Base-by-base conservation (phyloP, 2,888 invertebrate species). In the Cenopis cana region DNA sequence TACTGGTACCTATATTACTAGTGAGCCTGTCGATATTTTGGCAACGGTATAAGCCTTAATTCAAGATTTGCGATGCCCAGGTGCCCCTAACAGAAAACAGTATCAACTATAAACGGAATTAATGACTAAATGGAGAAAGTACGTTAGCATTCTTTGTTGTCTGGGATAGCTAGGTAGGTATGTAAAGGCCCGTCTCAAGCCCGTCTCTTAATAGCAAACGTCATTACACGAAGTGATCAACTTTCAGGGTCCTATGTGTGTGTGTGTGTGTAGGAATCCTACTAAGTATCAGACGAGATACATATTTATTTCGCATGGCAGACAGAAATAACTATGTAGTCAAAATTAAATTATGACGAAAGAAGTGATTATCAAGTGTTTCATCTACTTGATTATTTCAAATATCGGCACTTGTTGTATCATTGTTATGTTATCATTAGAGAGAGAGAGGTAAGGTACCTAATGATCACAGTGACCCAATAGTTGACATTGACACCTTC, bases 121-220 rank as follows among this genome's bases (percentile, higher is more conserved):
- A 52, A 17, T 50, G 36, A 33, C 11, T 20, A 10, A 20, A 20
- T 62, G 36, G 17, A 65, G 33, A 33, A 56, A 50, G 20, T 24
- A 52, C 57, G n/a, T 18, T 49, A 9, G 17, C 60, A 66, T 54
- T 70, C 59, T 70, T 70, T 65, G 65, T 60, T 67, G 67, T 71
- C 67, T 67, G 38, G 46, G 18, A 61, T 18, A 60, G 46, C 6
- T 46, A 33, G 33, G 24, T 54, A 65, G 10, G 18, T 60, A 38
- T 46, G 41, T 54, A 68, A 50, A 61, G 46, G 18, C 20, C 55
- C 10, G 49, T 54, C 36, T 60, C 59, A 61, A 33, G 18, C 20
- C 55, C 10, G 49, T 54, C 36, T 60, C 59, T 59, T 70, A 70
- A 70, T 70, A 10, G 60, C 66, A 50, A 24, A 55, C 55, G 49